These are phyloP conservation scores for Tigriopus japonicus DNA, from an alignment of 1,140 invertebrate genomes.

Conservation along the genomic window DNA sequence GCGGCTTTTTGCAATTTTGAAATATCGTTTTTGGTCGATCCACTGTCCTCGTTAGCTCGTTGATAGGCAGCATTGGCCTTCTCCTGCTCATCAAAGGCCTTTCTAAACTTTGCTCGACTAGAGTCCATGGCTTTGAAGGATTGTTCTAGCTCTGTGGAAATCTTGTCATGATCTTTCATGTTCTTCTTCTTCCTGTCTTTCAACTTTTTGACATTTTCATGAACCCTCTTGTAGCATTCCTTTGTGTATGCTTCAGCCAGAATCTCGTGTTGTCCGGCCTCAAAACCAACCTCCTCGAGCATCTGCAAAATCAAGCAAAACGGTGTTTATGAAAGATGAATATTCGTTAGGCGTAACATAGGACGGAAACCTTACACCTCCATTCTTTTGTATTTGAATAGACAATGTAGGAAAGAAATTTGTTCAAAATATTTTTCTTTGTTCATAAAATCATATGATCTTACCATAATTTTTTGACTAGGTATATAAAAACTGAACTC, in stretches of 20 bases:
- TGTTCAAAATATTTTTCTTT: no score
- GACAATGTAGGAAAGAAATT: no score
- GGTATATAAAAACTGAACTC: no score
- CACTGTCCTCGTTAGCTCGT: background rate
- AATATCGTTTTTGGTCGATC: background rate
- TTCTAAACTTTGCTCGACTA: background rate
- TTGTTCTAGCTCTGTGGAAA: background rate
- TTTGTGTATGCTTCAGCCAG: background rate
- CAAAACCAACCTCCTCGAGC: background rate
- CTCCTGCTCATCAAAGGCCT: conserved; percentile 8
- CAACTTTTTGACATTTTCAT: conserved; percentile 3
- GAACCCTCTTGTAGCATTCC: background rate
- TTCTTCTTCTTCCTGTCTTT: conserved; percentile 6
- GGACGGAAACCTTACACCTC: no score
- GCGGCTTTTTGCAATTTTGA: background rate
- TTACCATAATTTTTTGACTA: no score
- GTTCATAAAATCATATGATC: no score
- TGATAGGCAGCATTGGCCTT: background rate
- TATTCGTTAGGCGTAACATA: background rate
- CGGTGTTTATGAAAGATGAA: background rate
- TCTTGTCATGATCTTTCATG: background rate
- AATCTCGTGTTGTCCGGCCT: conserved; percentile 3
- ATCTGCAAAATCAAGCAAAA: conserved; percentile 8
- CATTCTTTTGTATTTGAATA: no score
- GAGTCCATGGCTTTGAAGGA: background rate